phyloP scores from a whole-genome alignment of 1,140 invertebrate species.

The Tachypleus tridentatus region DNA sequence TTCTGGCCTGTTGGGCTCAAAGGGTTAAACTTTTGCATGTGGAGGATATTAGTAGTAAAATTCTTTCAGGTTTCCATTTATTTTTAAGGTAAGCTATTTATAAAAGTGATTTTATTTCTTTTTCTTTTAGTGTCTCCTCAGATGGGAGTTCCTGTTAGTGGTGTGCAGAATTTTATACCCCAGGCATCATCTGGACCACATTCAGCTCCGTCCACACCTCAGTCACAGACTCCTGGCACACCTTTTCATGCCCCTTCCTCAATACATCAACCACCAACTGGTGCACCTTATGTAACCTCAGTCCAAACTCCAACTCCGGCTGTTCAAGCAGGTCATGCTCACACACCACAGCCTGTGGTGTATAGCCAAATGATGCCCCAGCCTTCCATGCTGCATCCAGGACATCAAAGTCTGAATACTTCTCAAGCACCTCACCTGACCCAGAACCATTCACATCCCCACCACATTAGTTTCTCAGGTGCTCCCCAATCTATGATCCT shows the following conservation, averaged over 20 bases:
- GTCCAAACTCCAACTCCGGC: slow-evolving; percentile 1
- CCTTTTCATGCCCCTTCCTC: neutral
- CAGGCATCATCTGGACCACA: neutral
- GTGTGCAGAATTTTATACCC: neutral
- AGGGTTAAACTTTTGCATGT: no score
- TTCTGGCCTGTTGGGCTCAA: no score
- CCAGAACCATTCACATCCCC: neutral
- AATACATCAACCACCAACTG: neutral
- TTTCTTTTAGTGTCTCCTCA: neutral
- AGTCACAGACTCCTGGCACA: slow-evolving; percentile 1
- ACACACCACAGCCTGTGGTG: neutral
- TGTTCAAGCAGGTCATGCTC: neutral
- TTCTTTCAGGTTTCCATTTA: no score
- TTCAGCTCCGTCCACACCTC: slow-evolving; percentile 1
- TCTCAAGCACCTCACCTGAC: neutral
- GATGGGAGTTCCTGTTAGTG: neutral
- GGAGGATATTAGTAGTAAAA: no score
- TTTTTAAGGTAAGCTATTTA: no score
- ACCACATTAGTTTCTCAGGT: neutral
- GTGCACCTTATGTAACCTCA: neutral
- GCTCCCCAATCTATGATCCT: neutral
- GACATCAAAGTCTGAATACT: neutral
- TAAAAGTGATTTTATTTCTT: neutral
- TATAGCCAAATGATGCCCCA: neutral
- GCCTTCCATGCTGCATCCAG: neutral